phyloP scores from a whole-genome alignment of 2,888 invertebrate species.

The Pristionchus maxplancki region DNA sequence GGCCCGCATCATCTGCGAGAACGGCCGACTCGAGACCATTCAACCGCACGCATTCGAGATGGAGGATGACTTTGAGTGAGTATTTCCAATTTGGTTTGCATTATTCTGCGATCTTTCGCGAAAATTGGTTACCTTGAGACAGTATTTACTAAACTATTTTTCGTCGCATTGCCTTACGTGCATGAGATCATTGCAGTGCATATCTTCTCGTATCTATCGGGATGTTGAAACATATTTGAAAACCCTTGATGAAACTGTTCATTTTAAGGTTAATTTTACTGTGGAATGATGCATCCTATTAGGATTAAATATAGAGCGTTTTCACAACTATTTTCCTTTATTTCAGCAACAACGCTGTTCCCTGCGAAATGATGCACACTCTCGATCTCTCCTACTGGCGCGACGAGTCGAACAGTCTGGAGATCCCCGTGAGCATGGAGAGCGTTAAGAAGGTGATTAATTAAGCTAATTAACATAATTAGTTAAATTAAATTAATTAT shows the following conservation, averaged over 20 bases:
- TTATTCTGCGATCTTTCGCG: too few relatives aligned
- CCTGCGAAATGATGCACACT: slow-evolving; percentile 55
- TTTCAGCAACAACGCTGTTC: slow-evolving; percentile 67
- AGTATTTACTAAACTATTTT: too few relatives aligned
- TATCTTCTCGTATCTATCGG: too few relatives aligned
- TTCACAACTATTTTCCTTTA: too few relatives aligned
- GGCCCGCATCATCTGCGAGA: slow-evolving; percentile 40
- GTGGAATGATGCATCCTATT: too few relatives aligned
- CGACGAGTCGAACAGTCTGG: slow-evolving; percentile 60
- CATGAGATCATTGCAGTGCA: too few relatives aligned
- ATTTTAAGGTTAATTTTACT: too few relatives aligned
- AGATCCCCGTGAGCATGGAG: slow-evolving; percentile 62
- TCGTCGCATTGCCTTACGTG: too few relatives aligned
- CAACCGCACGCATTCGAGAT: slow-evolving; percentile 53
- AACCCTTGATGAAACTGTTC: too few relatives aligned
- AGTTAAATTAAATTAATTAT: background rate
- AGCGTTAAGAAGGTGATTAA: slow-evolving; percentile 3
- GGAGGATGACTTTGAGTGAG: slow-evolving; percentile 53
- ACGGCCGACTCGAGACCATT: slow-evolving; percentile 48
- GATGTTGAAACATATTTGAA: too few relatives aligned
- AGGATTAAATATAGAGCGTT: too few relatives aligned
- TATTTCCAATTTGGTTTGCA: background rate
- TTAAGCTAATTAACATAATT: background rate
- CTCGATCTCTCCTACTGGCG: slow-evolving; percentile 61
- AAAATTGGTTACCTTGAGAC: too few relatives aligned